Percentiles rank a stretch among this genome's conserved stretches.
phyloP scores from a whole-genome alignment of 2,113 vertebrate species.

The crab-eating macaque (Macaca fascicularis) region DNA sequence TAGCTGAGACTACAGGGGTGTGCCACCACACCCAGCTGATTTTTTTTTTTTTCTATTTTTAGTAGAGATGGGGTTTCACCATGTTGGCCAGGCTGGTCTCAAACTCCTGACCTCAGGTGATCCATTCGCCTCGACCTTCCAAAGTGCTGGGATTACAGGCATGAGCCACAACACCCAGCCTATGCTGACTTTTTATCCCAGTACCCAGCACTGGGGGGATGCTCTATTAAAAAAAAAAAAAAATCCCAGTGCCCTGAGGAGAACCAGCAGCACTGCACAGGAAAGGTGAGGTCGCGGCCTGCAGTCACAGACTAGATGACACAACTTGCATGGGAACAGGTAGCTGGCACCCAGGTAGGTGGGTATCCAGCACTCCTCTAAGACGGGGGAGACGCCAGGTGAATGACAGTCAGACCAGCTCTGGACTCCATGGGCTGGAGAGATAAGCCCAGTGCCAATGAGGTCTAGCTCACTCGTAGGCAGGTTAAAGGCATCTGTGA shows the following conservation, averaged over 20 bases:
- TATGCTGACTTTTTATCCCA: background rate
- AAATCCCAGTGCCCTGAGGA: background rate
- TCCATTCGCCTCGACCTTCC: too few species aligned
- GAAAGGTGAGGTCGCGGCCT: background rate
- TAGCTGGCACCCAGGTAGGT: rapidly evolving
- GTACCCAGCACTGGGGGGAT: background rate
- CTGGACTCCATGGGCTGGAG: background rate
- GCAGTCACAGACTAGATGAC: too few species aligned
- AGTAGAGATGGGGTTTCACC: too few species aligned
- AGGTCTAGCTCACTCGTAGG: background rate
- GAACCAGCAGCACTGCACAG: background rate
- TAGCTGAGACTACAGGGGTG: too few species aligned
- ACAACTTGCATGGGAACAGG: background rate
- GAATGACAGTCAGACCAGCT: background rate
- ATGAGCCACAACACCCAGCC: too few species aligned
- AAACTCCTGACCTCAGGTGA: too few species aligned
- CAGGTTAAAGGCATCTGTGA: background rate
- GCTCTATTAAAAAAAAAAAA: background rate
- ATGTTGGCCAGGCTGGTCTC: too few species aligned
- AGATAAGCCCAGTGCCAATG: background rate
- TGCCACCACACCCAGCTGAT: too few species aligned
- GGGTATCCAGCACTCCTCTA: background rate
- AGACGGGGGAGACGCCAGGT: background rate
- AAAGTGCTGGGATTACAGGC: too few species aligned
- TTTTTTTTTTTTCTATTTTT: too few species aligned